Base-by-base conservation (phyloP, 2,888 invertebrate species). In the Lasiommata megera region DNA sequence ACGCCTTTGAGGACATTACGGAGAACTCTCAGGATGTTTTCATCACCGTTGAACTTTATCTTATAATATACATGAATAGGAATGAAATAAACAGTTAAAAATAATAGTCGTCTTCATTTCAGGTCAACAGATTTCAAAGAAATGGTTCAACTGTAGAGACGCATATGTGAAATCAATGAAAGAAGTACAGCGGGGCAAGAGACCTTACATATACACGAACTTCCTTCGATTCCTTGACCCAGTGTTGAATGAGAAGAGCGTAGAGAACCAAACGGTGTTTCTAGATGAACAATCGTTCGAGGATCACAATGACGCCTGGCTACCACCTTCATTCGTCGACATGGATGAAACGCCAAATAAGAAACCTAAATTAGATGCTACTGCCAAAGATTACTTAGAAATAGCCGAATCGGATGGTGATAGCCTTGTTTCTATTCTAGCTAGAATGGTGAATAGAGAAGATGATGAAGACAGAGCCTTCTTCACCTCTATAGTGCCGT, bases 381-480 rank as follows among this genome's bases (percentile, higher is more conserved):
- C 16, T n/a, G 11, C 28, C 11, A 64, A 48, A 17, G 43, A 53
- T 44, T 37, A 18, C 18, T 46, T 55, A 23, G 59, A 62, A 1
- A 31, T 18, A 12, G 38, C 52, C 3, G 61, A 66, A 8, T 17
- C 55, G 1, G 61, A 66, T 2, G 51, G 52, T 5, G 66, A 70
- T 12, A 77, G 67, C 37, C 66, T 83, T 8, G 69, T 80, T 0
- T 57, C 73, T 0, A 66, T 83, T 3, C 71, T 85, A 12, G 74
- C 77, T 7, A 79, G 70, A 54, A 60, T 86, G 29, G 73, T 85
- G 37, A 74, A 78, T n/a, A 79, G 71, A 31, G 86, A 87, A 52
- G 81, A 84, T 5, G 86, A 87, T 23, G 85, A 85, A 47, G 85
- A 86, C 38, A 75, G 80, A 41, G 76, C 84, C 0, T 87, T 86